Conservation (phyloP, 1,140 invertebrate species). For the Formica exsecta region DNA sequence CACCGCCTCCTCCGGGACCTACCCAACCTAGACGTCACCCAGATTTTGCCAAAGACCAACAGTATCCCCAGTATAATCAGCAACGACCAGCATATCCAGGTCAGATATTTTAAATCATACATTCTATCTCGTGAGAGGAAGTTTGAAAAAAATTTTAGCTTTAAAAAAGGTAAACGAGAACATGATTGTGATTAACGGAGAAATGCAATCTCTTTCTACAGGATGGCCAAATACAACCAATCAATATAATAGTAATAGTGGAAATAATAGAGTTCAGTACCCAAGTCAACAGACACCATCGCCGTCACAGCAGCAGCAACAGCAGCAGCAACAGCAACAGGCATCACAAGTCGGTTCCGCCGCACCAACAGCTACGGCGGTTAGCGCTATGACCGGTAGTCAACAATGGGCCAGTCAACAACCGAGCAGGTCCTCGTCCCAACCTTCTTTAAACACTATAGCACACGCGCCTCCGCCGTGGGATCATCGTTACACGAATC, state of each 20-base stretch:
- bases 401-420: conserved; percentile 88
- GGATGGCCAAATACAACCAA: conserved; percentile 88
- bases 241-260: conserved; percentile 85
- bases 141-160: background rate
- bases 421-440: conserved; percentile 81
- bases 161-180: background rate
- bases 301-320: conserved; percentile 83
- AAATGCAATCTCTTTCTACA: conserved; percentile 70
- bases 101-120: conserved; percentile 61
- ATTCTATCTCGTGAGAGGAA: background rate
- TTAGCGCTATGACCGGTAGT: conserved; percentile 65
- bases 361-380: conserved; percentile 70
- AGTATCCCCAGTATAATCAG: conserved; percentile 89
- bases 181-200: background rate
- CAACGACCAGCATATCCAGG: conserved; percentile 87
- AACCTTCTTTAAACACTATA: conserved; percentile 82
- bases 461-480: conserved; percentile 84
- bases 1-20: conserved; percentile 89
- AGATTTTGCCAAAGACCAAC: conserved; percentile 94
- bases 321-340: conserved; percentile 81
- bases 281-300: conserved; percentile 83
- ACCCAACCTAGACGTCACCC: conserved; percentile 93
- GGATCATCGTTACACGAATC: conserved; percentile 86
- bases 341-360: conserved; percentile 72
- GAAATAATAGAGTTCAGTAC: conserved; percentile 87